Percentiles rank a stretch among this genome's conserved stretches.
phyloP scores from a whole-genome alignment of 2,888 invertebrate genomes.

The Hypsopygia costalis region DNA sequence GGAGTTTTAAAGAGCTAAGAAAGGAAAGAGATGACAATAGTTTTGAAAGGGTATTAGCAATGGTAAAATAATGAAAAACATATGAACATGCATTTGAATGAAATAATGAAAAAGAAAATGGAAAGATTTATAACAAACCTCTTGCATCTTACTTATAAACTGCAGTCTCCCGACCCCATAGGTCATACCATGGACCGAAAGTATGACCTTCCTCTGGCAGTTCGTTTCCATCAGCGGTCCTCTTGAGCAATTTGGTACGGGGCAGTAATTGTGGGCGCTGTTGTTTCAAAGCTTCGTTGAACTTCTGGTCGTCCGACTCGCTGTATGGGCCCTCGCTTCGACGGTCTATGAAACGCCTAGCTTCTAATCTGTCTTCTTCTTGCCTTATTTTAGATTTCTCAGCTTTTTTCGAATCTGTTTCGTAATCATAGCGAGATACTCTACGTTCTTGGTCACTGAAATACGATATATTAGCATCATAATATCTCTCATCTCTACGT shows the following conservation, averaged over 20 bases:
- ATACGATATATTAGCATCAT: slow-evolving; percentile 71
- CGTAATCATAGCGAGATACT: slow-evolving; percentile 67
- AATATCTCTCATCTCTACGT: slow-evolving; percentile 64
- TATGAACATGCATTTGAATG: slow-evolving; percentile 11
- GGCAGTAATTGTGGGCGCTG: slow-evolving; percentile 83
- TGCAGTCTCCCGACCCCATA: slow-evolving; percentile 89
- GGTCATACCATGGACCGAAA: slow-evolving; percentile 94
- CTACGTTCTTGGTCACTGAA: slow-evolving; percentile 68
- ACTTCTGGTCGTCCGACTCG: slow-evolving; percentile 79
- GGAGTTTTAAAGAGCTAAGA: too few species aligned
- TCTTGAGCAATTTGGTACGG: slow-evolving; percentile 85
- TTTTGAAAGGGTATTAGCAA: too few species aligned
- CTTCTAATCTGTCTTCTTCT: slow-evolving; percentile 70
- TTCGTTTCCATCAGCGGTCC: slow-evolving; percentile 68
- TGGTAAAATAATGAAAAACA: too few species aligned
- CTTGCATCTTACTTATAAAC: slow-evolving; percentile 73
- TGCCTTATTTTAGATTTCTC: slow-evolving; percentile 74
- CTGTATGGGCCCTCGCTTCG: slow-evolving; percentile 68
- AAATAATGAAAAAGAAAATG: slow-evolving; percentile 21
- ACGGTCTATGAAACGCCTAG: slow-evolving; percentile 60
- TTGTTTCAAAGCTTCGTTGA: slow-evolving; percentile 73
- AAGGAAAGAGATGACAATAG: too few species aligned
- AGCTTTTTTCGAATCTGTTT: slow-evolving; percentile 77
- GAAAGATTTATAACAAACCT: slow-evolving; percentile 40
- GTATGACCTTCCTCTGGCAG: slow-evolving; percentile 83